These are phyloP conservation scores for Notolepis coatsorum DNA, from an alignment of 2,797 vertebrate species.

Conservation along the genomic window DNA sequence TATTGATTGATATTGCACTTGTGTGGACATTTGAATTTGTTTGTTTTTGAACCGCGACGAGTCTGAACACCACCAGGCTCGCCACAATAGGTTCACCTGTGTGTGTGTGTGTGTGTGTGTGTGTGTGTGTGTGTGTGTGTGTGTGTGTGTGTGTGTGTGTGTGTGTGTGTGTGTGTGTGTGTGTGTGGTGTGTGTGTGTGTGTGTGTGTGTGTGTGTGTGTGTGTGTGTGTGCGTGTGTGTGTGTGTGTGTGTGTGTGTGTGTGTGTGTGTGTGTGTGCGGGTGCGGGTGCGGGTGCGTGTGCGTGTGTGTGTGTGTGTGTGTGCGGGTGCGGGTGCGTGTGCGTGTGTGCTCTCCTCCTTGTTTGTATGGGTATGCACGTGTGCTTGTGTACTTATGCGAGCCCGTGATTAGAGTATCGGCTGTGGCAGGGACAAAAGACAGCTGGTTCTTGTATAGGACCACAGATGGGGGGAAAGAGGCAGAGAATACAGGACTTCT, in stretches of 20 bases:
- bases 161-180: not conserved
- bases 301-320: conserved; percentile 39
- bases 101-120: not conserved
- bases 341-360: conserved; percentile 52
- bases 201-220: not conserved
- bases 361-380: too few species aligned
- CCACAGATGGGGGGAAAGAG: conserved; percentile 24
- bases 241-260: not conserved
- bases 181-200: not conserved
- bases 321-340: conserved; percentile 41
- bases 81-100: too few species aligned
- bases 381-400: conserved; percentile 7
- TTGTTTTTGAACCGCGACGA: too few species aligned
- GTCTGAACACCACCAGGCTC: too few species aligned
- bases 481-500: too few species aligned
- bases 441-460: conserved; percentile 42
- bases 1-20: too few species aligned
- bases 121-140: not conserved
- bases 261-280: not conserved
- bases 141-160: not conserved
- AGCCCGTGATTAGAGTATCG: conserved; percentile 51
- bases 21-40: too few species aligned
- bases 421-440: not conserved
- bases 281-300: conserved; percentile 14
- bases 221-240: not conserved